These are phyloP conservation scores for Phyllostomus discolor DNA, from an alignment of 2,113 vertebrate species.

Conservation along the genomic window DNA sequence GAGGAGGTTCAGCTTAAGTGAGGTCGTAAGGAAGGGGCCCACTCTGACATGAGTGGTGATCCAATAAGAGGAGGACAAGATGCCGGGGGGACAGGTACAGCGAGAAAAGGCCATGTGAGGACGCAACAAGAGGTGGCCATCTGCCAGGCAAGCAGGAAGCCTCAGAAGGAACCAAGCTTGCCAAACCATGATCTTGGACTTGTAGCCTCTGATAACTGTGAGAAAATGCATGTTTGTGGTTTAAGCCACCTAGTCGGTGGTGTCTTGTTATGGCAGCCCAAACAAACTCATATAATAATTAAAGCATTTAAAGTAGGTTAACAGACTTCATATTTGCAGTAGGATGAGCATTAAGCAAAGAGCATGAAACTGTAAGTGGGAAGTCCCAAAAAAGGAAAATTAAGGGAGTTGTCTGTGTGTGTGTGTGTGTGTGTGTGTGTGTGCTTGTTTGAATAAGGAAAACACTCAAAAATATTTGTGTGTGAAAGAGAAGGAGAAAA, in stretches of 20 bases:
- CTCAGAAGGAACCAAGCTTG: not conserved
- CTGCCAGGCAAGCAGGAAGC: not conserved
- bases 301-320: not conserved
- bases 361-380: not conserved
- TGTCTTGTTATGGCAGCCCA: not conserved
- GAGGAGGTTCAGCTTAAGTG: not conserved
- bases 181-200: not conserved
- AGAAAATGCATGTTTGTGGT: not conserved
- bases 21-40: not conserved
- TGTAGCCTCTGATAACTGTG: not conserved
- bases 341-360: not conserved
- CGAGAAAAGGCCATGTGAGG: not conserved
- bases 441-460: not conserved
- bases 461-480: not conserved
- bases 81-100: too few species aligned
- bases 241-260: not conserved
- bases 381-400: not conserved
- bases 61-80: not conserved
- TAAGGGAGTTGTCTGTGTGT: not conserved
- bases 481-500: not conserved
- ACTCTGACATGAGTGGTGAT: not conserved
- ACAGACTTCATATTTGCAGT: not conserved
- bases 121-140: not conserved
- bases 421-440: not conserved
- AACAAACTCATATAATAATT: not conserved